Evolutionary conservation across 2,888 invertebrate genomes (phyloP), one percentile per base, ranked within the genome.

Genomic region (Meghimatium bilineatum): DNA sequence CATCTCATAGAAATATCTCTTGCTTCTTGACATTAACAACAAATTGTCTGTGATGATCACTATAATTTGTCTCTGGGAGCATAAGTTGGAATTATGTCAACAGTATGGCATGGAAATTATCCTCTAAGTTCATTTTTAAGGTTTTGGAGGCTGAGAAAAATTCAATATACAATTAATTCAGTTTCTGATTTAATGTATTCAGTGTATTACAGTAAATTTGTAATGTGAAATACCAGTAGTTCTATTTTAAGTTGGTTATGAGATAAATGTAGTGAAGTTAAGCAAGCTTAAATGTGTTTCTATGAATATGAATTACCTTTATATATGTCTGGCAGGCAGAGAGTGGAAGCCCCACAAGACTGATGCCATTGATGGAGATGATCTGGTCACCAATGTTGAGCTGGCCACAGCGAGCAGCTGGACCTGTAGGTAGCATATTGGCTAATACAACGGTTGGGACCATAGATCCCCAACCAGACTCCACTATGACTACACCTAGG

Each of bases 401-500:
- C 92, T 98, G 98, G 36, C 99, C 99, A 93, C 99, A 99, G 44
- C 99, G 95, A 0, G 99, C 99, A 12, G 99, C 99, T 3, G 99
- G 99, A 6, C 99, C 99, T 1, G 97, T 96, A 23, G 99, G 98
- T 89, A 98, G 97, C 89, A 99, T 95, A 94, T 99, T 99, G 79
- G 99, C 99, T 91, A 99, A 97, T 80, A 99, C 99, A 75, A 99
- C 99, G 0, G 99, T 99, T 44, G 99, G 99, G 89, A 99, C 95
- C 99, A 99, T 99, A 75, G 99, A 99, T 60, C 99, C 99, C 99
- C 99, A 99, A 69, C 99, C 99, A 0, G 99, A 99, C 94, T 99
- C 99, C 86, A 99, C 99, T 91, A 99, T 98, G 78, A 99, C 99
- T 87, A 99, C 97, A 44, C 99, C 99, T 72, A 99, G 95, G 88